Evolutionary conservation across 1,140 invertebrate genomes (phyloP), one percentile per base, ranked within the genome.

Genomic region (Acyrthosiphon pisum): DNA sequence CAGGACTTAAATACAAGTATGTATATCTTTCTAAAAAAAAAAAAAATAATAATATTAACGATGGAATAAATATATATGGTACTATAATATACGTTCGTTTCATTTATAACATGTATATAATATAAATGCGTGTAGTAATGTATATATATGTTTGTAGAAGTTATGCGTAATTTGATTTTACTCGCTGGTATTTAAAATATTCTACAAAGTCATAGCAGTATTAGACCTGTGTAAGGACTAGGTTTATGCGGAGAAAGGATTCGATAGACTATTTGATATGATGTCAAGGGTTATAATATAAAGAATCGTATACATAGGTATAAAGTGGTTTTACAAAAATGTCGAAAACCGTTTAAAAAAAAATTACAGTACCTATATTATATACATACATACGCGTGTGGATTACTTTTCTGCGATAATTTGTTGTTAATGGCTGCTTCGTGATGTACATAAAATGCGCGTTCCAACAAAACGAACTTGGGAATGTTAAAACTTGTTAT

Each of bases 401-500:
- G 46, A 53, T 48, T 48, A 87, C 44, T 30, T 48, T 87, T 30
- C 44, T 87, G 46, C 30, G 30, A 46, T 87, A 46, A 46, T 46
- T 87, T 87, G 84, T 87, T 48, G 41, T 87, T 87, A 87, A 87
- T 87, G 44, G 86, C 20, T 87, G 18, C 37, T 87, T 87, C 86
- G 86, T 87, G 86, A 48, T 48, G 84, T 46, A n/a, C 84, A 87
- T 87, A 87, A 46, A 46, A 86, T 86, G 41, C 26, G 4, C 41
- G 44, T 35, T 87, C 18, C 46, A 50, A 87, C 44, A 87, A 87
- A 87, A 87, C n/a, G 46, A 87, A 87, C 44, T 87, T 84, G 26
- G 44, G 30, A 87, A 87, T 87, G 44, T 48, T 48, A 48, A 87
- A 87, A 87, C 86, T 48, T 48, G 86, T 87, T 87, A 87, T 48